Percentiles rank a stretch among this genome's conserved stretches.
phyloP scores from a whole-genome alignment of 2,888 invertebrate species.

The Timema cristinae region DNA sequence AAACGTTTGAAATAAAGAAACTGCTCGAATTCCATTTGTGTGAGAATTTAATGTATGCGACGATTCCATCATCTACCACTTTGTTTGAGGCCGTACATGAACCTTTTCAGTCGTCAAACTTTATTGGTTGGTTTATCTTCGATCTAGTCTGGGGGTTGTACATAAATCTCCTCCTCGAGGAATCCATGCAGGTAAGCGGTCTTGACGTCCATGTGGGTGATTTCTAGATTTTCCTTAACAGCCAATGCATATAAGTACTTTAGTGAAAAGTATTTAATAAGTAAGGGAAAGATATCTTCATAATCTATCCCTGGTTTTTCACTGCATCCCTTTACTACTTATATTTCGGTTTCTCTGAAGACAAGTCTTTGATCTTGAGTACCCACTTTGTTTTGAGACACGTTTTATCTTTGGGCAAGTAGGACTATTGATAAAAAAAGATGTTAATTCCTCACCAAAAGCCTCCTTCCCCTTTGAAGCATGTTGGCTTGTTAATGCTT shows the following conservation, averaged over 20 bases:
- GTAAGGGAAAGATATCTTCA: neutral
- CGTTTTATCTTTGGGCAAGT: neutral
- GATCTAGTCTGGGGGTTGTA: neutral
- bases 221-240: neutral
- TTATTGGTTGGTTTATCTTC: neutral
- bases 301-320: neutral
- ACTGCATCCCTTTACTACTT: neutral
- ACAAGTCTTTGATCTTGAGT: neutral
- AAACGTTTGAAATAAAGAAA: neutral
- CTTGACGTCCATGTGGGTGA: neutral
- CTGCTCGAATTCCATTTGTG: too few relatives aligned
- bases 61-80: constrained; percentile 4
- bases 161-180: constrained; percentile 5
- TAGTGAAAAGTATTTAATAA: neutral
- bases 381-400: constrained; percentile 1
- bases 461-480: neutral
- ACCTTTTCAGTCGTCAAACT: neutral
- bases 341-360: neutral
- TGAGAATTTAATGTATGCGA: too few relatives aligned
- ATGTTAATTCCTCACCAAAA: neutral
- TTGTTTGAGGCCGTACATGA: constrained; percentile 1
- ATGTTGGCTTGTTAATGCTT: neutral
- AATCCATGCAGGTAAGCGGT: neutral
- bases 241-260: constrained; percentile 8
- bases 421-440: neutral